Percentiles rank a stretch among this genome's conserved stretches.
Evolutionary conservation across 2,888 invertebrate genomes (phyloP).

Genomic region (Heliconius cydno): DNA sequence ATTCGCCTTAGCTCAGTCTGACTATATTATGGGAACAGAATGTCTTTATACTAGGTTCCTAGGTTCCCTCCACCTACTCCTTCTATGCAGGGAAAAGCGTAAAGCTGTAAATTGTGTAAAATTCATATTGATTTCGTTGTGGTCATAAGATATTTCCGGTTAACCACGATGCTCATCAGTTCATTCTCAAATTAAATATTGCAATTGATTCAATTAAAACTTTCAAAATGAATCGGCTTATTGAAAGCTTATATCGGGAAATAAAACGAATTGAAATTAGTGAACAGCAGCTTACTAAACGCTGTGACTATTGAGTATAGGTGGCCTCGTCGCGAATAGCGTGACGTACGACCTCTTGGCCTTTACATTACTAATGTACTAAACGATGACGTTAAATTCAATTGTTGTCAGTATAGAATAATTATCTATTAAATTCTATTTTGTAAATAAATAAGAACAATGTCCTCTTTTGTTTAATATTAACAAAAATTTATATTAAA

Average conservation of each 20-base stretch:
- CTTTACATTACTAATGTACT: constrained; percentile 5
- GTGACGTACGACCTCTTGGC: not conserved
- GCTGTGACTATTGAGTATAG: not conserved
- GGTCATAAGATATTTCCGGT: not conserved
- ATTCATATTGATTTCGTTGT: not conserved
- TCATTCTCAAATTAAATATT: not conserved
- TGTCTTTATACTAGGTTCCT: not conserved
- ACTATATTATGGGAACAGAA: not conserved
- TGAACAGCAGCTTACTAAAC: not conserved
- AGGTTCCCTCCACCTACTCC: not conserved
- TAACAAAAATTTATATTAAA: not conserved
- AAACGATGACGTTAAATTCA: not conserved
- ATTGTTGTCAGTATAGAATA: not conserved
- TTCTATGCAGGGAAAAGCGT: not conserved
- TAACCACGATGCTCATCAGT: not conserved
- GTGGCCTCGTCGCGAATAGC: not conserved
- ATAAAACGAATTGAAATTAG: not conserved
- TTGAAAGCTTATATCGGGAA: too few species aligned
- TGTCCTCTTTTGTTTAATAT: not conserved
- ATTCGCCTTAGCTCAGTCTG: not conserved
- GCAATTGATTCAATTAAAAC: too few species aligned
- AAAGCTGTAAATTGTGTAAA: not conserved
- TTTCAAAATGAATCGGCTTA: too few species aligned
- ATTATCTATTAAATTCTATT: not conserved
- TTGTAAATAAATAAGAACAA: not conserved